These are phyloP conservation scores for Drosophila eugracilis DNA, from an alignment of 1,140 invertebrate species.

Conservation along the genomic window DNA sequence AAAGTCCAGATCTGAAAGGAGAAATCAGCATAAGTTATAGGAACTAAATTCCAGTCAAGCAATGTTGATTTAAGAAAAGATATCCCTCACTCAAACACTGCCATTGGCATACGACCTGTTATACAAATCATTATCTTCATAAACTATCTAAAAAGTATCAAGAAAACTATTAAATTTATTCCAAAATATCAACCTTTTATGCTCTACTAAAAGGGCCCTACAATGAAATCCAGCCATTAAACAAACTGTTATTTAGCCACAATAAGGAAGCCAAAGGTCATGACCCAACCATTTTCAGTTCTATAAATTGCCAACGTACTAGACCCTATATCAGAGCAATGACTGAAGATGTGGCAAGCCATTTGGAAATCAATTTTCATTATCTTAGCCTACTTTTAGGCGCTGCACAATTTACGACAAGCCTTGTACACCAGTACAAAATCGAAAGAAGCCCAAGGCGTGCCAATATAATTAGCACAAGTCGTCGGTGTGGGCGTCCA, in stretches of 20 bases:
- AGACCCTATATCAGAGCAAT: slow-evolving; percentile 1
- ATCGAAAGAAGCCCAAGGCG: slow-evolving; percentile 67
- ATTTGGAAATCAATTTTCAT: slow-evolving; percentile 70
- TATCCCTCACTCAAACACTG: too few species aligned
- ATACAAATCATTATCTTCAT: too few species aligned
- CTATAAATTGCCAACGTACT: slow-evolving; percentile 8
- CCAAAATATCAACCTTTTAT: too few species aligned
- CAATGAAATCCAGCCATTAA: not conserved
- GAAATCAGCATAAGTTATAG: too few species aligned
- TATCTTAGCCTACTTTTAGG: slow-evolving; percentile 68
- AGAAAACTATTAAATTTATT: too few species aligned
- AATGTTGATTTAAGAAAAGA: too few species aligned
- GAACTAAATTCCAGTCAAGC: too few species aligned
- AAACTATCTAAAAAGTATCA: too few species aligned
- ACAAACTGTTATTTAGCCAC: not conserved
- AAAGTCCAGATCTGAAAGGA: slow-evolving; percentile 93
- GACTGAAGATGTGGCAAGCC: slow-evolving; percentile 25
- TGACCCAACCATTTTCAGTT: slow-evolving; percentile 20
- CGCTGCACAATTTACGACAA: slow-evolving; percentile 48
- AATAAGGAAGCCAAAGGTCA: slow-evolving; percentile 1
- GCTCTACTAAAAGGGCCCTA: too few species aligned
- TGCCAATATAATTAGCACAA: slow-evolving; percentile 74
- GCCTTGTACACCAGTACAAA: too few species aligned
- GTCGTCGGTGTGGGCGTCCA: slow-evolving; percentile 28
- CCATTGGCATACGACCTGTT: too few species aligned